These are phyloP conservation scores for Parnassius smintheus DNA, from an alignment of 2,888 invertebrate genomes.

Conservation along the genomic window DNA sequence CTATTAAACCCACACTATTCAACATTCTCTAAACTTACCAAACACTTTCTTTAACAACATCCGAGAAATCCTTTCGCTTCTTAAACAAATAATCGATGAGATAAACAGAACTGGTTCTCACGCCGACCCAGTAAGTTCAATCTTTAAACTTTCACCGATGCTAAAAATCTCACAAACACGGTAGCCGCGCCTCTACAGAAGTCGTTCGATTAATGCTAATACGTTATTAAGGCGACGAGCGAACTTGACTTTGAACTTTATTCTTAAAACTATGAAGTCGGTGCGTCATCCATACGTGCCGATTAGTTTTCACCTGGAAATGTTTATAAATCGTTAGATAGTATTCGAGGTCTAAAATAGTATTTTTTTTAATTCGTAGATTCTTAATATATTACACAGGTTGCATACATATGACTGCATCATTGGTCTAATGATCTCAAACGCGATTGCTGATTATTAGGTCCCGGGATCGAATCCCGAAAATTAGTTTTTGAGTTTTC, in stretches of 20 bases:
- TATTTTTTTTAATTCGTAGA: too few relatives aligned
- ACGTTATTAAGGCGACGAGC: neutral
- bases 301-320: conserved; percentile 1
- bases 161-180: conserved; percentile 23
- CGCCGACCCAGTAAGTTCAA: conserved; percentile 10
- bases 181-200: conserved; percentile 5
- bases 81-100: conserved; percentile 14
- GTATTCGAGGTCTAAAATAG: neutral
- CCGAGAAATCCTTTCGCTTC: conserved; percentile 16
- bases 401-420: too few relatives aligned
- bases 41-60: conserved; percentile 5
- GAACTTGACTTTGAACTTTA: conserved; percentile 18
- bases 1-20: too few relatives aligned
- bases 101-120: conserved; percentile 17
- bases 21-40: conserved; percentile 1
- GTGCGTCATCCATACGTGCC: neutral
- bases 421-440: too few relatives aligned
- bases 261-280: neutral
- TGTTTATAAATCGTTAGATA: neutral
- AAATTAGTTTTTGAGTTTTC: too few relatives aligned
- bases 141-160: conserved; percentile 20
- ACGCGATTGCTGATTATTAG: too few relatives aligned
- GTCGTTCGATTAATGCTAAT: conserved; percentile 12
- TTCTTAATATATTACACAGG: too few relatives aligned
- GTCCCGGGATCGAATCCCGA: too few relatives aligned